A percentile compares a stretch with the other conserved stretches of the same genome.
Conservation (phyloP, 2,113 vertebrate species). For the Amia ocellicauda region DNA sequence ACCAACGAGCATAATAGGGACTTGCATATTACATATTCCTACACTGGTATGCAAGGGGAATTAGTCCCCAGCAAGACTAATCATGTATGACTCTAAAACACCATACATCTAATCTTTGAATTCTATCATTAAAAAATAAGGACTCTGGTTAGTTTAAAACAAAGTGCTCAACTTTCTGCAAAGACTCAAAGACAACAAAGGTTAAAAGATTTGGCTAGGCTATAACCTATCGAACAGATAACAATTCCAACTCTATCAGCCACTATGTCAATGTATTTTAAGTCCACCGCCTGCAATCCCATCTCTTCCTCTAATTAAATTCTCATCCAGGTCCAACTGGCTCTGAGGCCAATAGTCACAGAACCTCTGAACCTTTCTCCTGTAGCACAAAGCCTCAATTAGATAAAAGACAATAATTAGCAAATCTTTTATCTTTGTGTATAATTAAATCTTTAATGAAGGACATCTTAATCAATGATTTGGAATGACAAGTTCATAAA, state of each 20-base stretch:
- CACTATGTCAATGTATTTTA: conserved; percentile 32
- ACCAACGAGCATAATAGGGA: too few species aligned
- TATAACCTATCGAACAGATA: conserved; percentile 35
- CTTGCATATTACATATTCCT: too few species aligned
- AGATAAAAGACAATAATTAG: conserved; percentile 97
- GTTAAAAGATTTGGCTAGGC: conserved; percentile 43
- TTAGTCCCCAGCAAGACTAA: too few species aligned
- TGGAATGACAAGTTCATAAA: conserved; percentile 97
- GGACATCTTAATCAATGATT: conserved; percentile 90
- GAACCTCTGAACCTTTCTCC: conserved; percentile 86
- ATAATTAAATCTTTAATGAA: conserved; percentile 92
- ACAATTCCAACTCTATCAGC: conserved; percentile 37
- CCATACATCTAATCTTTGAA: too few species aligned
- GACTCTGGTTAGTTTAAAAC: too few species aligned
- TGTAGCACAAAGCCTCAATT: conserved; percentile 91
- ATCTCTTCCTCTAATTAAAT: conserved; percentile 81
- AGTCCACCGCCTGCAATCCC: conserved; percentile 45
- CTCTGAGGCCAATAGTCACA: conserved; percentile 77
- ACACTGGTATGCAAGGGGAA: too few species aligned
- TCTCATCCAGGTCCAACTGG: conserved; percentile 64
- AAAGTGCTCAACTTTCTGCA: conserved; percentile 9
- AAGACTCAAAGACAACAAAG: conserved; percentile 39
- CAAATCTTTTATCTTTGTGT: conserved; percentile 95
- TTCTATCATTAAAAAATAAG: too few species aligned
- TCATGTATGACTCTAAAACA: too few species aligned